phyloP scores from a whole-genome alignment of 2,113 vertebrate genomes.

The Oxyruncus cristatus region DNA sequence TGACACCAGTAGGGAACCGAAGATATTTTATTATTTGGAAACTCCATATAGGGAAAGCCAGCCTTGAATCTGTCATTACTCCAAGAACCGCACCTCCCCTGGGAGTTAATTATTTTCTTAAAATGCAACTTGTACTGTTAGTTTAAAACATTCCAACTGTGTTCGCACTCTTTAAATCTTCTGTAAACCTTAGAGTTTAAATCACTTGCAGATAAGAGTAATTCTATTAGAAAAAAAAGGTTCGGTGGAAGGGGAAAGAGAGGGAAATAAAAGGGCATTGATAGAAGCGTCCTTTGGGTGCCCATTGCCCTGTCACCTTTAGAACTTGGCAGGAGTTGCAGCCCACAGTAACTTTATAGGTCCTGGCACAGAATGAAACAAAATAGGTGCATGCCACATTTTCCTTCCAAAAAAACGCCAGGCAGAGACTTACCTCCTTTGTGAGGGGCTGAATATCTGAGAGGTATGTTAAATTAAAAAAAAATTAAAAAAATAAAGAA shows the following conservation, averaged over 20 bases:
- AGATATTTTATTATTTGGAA: constrained; percentile 90
- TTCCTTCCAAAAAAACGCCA: constrained; percentile 52
- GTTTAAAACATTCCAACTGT: constrained; percentile 91
- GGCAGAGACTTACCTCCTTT: constrained; percentile 49
- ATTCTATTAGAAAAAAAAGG: constrained; percentile 77
- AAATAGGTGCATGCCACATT: constrained; percentile 69
- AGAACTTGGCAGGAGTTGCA: constrained; percentile 54
- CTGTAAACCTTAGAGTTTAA: constrained; percentile 80
- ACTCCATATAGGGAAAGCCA: constrained; percentile 83
- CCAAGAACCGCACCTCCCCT: constrained; percentile 81
- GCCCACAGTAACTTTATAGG: constrained; percentile 53
- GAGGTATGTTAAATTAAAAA: neutral
- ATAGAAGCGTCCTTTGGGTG: constrained; percentile 64
- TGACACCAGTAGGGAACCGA: constrained; percentile 85
- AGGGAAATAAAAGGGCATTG: constrained; percentile 67
- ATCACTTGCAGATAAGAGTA: constrained; percentile 87
- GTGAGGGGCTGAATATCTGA: constrained; percentile 18
- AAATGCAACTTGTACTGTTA: constrained; percentile 84
- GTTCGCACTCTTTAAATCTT: constrained; percentile 94
- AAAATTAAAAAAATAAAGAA: too few relatives aligned
- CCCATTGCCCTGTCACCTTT: constrained; percentile 47
- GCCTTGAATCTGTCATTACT: constrained; percentile 84
- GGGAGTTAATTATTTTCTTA: constrained; percentile 92
- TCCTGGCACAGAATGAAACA: constrained; percentile 59
- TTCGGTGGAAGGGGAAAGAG: constrained; percentile 28